Evolutionary conservation across 2,888 invertebrate genomes (phyloP), one percentile per base, ranked within the genome.

Genomic region (Trachelus stipa): DNA sequence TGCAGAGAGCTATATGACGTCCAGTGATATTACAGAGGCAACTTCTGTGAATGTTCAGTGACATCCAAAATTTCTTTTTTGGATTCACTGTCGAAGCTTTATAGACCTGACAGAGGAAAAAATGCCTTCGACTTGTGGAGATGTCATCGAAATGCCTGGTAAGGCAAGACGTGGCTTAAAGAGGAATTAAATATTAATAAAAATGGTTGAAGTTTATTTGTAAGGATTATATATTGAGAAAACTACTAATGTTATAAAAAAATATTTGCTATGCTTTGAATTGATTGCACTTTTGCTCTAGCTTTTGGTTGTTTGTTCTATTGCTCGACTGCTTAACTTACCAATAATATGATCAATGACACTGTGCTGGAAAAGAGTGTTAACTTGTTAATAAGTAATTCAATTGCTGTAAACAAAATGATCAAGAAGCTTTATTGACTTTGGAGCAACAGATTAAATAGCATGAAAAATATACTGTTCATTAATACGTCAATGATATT

Each of bases 121-220:
- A 76, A 91, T 91, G 90, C 90, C 87, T 82, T 90, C 90, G 74
- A 86, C 85, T 76, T 88, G 88, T 75, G 88, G 90, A 23, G 90
- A 90, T 81, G 79, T 83, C 73, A 83, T 86, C 77, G 86, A 91
- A 76, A 81, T 84, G 73, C 80, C 88, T 82, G 88, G 91, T 90
- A 85, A 85, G 81, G 30, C 30, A 34, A 71, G 31, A 71, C 30
- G 9, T 34, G 71, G 31, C 31, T 33, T 71, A 71, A 71, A 33
- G 12, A 71, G 71, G 31, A 34, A 71, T 33, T 31, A 33, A 33
- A 71, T 34, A 34, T 23, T 56, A 56, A 56, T 71, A 33, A 15
- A 31, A 71, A 12, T 31, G 71, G 33, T 71, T 71, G 31, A 31
- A 71, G 15, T 71, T 71, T 71, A 33, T 31, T 12, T 33, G 11